Evolutionary conservation across 2,797 vertebrate species (phyloP).

Genomic region (Manis pentadactyla): DNA sequence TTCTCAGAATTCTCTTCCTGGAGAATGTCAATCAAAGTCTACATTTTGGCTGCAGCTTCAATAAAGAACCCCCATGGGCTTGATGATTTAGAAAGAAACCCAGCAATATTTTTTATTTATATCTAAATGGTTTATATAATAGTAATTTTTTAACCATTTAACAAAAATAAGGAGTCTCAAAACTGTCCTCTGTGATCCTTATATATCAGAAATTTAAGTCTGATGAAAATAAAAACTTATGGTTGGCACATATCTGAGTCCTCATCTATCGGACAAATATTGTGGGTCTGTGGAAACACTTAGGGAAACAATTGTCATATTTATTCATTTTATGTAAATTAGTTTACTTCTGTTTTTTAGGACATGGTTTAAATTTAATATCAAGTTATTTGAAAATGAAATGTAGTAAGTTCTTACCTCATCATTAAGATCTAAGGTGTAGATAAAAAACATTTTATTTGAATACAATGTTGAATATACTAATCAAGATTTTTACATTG

Average conservation of each 20-base stretch:
- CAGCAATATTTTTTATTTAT: neutral
- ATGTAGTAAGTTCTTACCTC: neutral
- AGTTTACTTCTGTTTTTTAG: neutral
- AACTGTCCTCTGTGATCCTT: neutral
- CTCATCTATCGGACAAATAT: neutral
- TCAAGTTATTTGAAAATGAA: neutral
- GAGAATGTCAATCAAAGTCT: slow-evolving; percentile 54
- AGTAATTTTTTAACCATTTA: neutral
- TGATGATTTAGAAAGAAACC: neutral
- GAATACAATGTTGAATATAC: neutral
- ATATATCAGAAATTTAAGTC: neutral
- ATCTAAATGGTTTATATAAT: neutral
- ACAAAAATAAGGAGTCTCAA: neutral
- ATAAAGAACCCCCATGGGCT: neutral
- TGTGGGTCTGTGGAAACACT: neutral
- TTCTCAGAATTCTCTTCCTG: slow-evolving; percentile 49
- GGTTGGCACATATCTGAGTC: neutral
- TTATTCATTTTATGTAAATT: neutral
- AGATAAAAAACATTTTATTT: neutral
- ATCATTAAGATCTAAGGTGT: neutral
- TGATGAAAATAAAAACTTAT: neutral
- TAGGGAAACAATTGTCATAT: neutral
- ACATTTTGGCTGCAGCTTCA: neutral
- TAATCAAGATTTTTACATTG: neutral
- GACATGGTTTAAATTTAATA: neutral